These are phyloP conservation scores for Phortica magna DNA, from an alignment of 2,888 invertebrate genomes.

Conservation along the genomic window DNA sequence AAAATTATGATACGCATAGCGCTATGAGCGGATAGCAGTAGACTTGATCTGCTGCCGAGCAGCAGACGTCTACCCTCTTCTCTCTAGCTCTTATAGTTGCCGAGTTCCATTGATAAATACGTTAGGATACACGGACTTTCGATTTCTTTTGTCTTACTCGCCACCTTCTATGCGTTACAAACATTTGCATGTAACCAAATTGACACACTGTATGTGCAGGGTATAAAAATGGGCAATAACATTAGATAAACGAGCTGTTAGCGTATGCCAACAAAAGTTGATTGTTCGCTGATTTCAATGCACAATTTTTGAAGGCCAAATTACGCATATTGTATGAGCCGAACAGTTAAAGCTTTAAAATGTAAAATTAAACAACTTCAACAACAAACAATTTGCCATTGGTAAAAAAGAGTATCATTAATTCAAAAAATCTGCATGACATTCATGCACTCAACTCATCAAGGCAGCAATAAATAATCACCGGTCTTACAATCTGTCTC, in stretches of 20 bases:
- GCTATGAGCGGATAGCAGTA: no score
- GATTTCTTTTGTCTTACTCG: no score
- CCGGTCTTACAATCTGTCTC: background rate
- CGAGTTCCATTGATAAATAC: no score
- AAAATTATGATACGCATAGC: no score
- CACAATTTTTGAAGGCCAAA: background rate
- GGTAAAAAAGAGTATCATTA: background rate
- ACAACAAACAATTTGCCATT: background rate
- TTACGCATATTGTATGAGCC: background rate
- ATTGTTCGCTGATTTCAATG: background rate
- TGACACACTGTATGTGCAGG: no score
- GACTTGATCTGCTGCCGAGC: no score
- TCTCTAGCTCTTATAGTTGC: no score
- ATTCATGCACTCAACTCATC: no score
- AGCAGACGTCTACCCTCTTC: no score
- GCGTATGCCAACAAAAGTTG: background rate
- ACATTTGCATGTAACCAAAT: no score
- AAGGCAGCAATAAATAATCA: background rate
- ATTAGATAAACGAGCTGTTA: background rate
- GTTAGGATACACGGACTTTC: no score
- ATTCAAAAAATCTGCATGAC: background rate
- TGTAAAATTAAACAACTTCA: background rate
- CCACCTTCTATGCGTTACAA: no score
- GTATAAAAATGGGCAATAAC: background rate
- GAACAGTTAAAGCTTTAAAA: background rate